Percentiles rank a stretch among this genome's conserved stretches.
Evolutionary conservation across 1,140 invertebrate genomes (phyloP).

Genomic region (Asobara japonica): DNA sequence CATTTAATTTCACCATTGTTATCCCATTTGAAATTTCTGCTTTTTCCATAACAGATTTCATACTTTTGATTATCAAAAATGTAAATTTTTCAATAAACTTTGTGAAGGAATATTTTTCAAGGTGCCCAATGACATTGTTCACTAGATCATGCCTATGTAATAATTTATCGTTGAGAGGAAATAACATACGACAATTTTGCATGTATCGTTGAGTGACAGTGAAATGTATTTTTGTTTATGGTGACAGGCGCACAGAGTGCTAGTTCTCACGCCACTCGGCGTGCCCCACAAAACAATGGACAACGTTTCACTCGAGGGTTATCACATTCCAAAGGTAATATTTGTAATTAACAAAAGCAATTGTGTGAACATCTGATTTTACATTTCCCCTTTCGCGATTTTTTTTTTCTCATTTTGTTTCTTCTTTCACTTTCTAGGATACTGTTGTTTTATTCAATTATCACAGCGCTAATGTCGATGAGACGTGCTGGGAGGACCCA

Average conservation of each 20-base stretch:
- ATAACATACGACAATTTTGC: too few species aligned
- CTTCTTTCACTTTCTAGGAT: conserved; percentile 63
- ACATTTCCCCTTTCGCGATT: not conserved
- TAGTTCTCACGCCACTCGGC: conserved; percentile 70
- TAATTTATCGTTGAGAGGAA: too few species aligned
- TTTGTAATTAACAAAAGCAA: not conserved
- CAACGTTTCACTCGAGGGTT: conserved; percentile 69
- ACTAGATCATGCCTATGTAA: too few species aligned
- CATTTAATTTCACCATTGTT: too few species aligned
- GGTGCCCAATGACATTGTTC: not conserved
- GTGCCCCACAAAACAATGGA: conserved; percentile 71
- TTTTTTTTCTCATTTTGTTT: not conserved
- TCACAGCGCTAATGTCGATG: conserved; percentile 76
- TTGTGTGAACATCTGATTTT: conserved; percentile 12
- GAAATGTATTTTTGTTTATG: conserved; percentile 22
- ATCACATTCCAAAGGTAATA: conserved; percentile 73
- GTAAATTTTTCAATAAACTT: too few species aligned
- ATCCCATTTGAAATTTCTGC: too few species aligned
- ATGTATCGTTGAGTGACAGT: conserved; percentile 14
- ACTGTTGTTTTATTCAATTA: conserved; percentile 75
- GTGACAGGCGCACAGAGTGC: conserved; percentile 68
- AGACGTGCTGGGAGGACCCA: conserved; percentile 75
- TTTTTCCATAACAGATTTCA: too few species aligned
- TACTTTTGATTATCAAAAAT: too few species aligned
- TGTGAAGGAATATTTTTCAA: not conserved